Evolutionary conservation across 2,888 invertebrate species (phyloP).

Genomic region (Oscheius myriophilus): DNA sequence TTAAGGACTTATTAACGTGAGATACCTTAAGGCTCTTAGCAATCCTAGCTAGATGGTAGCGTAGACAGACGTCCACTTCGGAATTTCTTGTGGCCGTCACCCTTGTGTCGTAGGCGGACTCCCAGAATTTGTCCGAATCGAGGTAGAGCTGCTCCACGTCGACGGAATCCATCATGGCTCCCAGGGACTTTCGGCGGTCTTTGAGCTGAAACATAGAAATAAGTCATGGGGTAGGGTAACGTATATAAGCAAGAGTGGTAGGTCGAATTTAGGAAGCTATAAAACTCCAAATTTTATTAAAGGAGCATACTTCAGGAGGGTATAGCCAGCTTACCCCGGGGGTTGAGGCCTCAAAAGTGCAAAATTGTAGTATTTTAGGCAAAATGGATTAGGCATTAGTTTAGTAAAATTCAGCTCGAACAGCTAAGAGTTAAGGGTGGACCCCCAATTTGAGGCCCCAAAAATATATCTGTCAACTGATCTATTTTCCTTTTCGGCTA

Average conservation of each 20-base stretch:
- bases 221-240: not conserved
- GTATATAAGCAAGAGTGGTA: not conserved
- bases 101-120: constrained; percentile 26
- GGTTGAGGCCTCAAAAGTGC: no score
- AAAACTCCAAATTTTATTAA: no score
- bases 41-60: constrained; percentile 60
- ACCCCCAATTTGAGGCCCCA: no score
- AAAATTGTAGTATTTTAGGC: no score
- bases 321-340: no score
- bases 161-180: constrained; percentile 54
- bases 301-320: no score
- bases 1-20: not conserved
- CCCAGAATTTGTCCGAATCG: constrained; percentile 55
- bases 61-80: constrained; percentile 63
- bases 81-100: constrained; percentile 55
- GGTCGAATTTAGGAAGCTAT: not conserved
- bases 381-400: no score
- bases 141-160: constrained; percentile 55
- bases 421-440: no score
- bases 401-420: no score
- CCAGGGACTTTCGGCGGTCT: constrained; percentile 64
- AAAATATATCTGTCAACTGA: no score
- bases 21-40: constrained; percentile 51
- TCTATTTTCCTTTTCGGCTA: no score
- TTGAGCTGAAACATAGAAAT: constrained; percentile 40